Base-by-base conservation (phyloP, 2,888 invertebrate genomes). In the Tridacna crocea region DNA sequence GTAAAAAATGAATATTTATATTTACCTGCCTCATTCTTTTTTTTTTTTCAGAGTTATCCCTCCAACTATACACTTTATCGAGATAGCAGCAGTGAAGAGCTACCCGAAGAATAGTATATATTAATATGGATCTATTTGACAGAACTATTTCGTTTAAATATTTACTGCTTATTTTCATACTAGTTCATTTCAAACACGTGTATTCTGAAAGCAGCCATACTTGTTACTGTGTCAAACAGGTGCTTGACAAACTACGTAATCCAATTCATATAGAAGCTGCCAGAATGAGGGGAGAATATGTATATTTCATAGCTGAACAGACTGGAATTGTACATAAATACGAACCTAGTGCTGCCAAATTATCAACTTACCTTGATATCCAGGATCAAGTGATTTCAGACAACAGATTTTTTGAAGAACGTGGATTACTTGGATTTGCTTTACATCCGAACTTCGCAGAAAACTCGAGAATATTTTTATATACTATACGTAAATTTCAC, bases 341-440 rank as follows among this genome's bases (percentile, higher is more conserved):
- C 24, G 58, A 70, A 12, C 73, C 82, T 17, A 60, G 27, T 6
- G 61, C 26, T 46, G 46, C 10, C 46, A 70, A 70, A 63, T 47
- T 72, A 48, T 46, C 77, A 6, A 65, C 74, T n/a, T 89, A 89
- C 70, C 75, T 90, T 68, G 82, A 90, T 66, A 75, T 90, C 17
- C 63, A 77, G 0, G 82, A 88, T 51, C 75, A 77, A 10, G 82
- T 90, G 22, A 72, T 79, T 3, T 77, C 77, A 55, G 65, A 79
- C 26, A 51, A 63, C 6, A 68, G 63, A 58, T 58, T 70, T 11
- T 83, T 78, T 48, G 90, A 90, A 24, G 92, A 92, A 75, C 70
- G 90, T 24, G 93, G 93, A 13, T 84, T 93, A 6, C 86, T 93
- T 0, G 90, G 92, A 0, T 74, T 93, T 58, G 90, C 89, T 10